These are phyloP conservation scores for Melanotus villosus DNA, from an alignment of 2,888 invertebrate genomes.

Conservation along the genomic window DNA sequence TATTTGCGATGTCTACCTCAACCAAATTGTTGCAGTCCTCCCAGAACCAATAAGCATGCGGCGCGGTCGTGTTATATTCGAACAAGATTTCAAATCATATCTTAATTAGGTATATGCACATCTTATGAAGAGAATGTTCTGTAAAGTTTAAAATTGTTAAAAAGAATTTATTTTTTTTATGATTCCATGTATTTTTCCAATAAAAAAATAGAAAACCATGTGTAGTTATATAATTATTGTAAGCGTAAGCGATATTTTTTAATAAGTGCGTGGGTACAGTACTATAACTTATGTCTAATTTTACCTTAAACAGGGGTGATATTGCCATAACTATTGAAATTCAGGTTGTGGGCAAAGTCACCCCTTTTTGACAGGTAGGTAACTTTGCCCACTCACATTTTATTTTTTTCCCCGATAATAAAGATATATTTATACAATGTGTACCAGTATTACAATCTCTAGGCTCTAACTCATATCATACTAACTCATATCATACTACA, in stretches of 20 bases:
- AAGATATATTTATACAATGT: too few species aligned
- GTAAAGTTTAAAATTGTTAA: background rate
- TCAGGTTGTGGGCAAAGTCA: background rate
- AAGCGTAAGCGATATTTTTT: background rate
- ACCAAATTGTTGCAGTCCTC: conserved; percentile 8
- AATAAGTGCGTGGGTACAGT: too few species aligned
- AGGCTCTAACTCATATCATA: too few species aligned
- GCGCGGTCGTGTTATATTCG: conserved; percentile 3
- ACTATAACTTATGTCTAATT: background rate
- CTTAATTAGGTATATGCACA: too few species aligned
- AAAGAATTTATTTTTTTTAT: background rate
- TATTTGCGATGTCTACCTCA: conserved; percentile 7
- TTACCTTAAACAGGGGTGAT: background rate
- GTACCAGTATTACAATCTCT: too few species aligned
- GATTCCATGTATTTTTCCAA: too few species aligned
- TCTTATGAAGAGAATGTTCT: background rate
- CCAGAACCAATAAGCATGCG: conserved; percentile 11
- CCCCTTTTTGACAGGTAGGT: background rate
- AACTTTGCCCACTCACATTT: background rate
- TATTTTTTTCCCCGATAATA: too few species aligned
- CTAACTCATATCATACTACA: too few species aligned
- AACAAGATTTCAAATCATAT: background rate
- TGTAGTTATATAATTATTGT: background rate
- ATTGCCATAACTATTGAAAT: background rate
- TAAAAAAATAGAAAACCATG: background rate